Base-by-base conservation (phyloP, 92 coral and sea anemone genomes). In the Actinostola sp. region DNA sequence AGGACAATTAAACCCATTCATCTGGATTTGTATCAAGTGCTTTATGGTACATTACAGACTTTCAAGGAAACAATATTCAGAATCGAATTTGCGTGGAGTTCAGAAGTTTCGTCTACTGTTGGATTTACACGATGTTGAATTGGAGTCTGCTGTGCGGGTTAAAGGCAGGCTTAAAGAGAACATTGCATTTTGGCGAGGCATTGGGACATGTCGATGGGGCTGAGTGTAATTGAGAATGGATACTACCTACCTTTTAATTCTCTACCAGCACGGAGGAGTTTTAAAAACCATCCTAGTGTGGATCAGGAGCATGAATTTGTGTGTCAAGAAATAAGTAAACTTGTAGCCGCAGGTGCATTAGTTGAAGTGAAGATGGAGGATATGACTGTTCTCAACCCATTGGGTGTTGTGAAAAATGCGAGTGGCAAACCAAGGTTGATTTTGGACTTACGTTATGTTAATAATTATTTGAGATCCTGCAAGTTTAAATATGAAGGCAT, bases 401-500 rank as follows among this genome's bases (percentile, higher is more conserved):
- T n/a, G n/a, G n/a, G n/a, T n/a, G n/a, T n/a, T n/a, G n/a, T n/a
- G n/a, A n/a, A n/a, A n/a, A n/a, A n/a, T n/a, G n/a, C n/a, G n/a
- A n/a, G n/a, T n/a, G n/a, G n/a, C n/a, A n/a, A n/a, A n/a, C n/a
- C n/a, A n/a, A n/a, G n/a, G n/a, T n/a, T n/a, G n/a, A n/a, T n/a
- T n/a, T n/a, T n/a, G n/a, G n/a, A n/a, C n/a, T n/a, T n/a, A n/a
- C n/a, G 81, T 44, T 77, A 76, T 61, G 75, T 87, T 0, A 87
- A 87, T 54, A 46, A 61, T 10, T 76, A 71, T 50, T 63, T 87
- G 42, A 36, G 73, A 41, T 59, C 63, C 2, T 69, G 72, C 34
- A 82, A 63, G 51, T 88, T 82, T 49, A 57, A 78, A 44, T 83
- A 78, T 42, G 79, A 82, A 59, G 86, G 70, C 34, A 77, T 88